Evolutionary conservation across 2,888 invertebrate genomes (phyloP).

Genomic region (Aelia acuminata): DNA sequence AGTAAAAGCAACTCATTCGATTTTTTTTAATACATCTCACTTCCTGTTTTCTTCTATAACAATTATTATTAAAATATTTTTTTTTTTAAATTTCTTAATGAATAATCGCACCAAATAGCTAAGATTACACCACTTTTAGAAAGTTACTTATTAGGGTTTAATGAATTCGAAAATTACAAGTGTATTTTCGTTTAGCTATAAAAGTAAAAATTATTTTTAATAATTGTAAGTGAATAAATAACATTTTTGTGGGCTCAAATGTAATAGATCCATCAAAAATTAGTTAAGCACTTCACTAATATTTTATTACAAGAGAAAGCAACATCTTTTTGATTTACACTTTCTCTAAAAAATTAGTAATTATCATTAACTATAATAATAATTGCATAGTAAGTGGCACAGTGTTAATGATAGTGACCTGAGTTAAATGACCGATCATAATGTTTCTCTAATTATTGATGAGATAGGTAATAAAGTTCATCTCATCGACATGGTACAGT

Average conservation of each 20-base stretch:
- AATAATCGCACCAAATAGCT: neutral
- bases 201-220: too few relatives aligned
- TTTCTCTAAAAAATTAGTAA: neutral
- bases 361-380: neutral
- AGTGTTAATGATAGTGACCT: neutral
- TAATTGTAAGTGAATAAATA: neutral
- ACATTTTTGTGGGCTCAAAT: constrained; percentile 44
- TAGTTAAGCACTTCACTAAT: neutral
- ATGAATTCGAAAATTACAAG: neutral
- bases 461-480: too few relatives aligned
- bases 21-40: neutral
- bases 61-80: neutral
- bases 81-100: neutral
- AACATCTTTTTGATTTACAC: neutral
- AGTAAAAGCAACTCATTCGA: neutral
- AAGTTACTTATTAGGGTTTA: neutral
- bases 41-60: neutral
- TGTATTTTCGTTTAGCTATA: neutral
- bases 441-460: neutral
- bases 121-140: neutral
- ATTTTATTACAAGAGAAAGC: neutral
- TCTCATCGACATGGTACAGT: too few relatives aligned
- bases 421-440: neutral
- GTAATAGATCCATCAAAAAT: constrained; percentile 35
- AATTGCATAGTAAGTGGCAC: too few relatives aligned